These are phyloP conservation scores for Argyra leucocephala DNA, from an alignment of 2,888 invertebrate genomes.

Conservation along the genomic window DNA sequence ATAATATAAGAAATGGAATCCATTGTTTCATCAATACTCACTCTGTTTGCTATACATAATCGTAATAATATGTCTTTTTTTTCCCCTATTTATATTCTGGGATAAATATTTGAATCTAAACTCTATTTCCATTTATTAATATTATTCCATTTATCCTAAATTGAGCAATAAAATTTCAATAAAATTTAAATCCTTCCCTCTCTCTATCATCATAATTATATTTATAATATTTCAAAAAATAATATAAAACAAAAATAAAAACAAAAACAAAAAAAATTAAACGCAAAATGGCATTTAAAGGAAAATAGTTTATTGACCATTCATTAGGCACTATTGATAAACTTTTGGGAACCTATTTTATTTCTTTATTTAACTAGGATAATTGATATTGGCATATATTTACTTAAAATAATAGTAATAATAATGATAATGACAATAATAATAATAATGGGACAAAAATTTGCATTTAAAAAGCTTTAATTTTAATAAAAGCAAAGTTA, in stretches of 20 bases:
- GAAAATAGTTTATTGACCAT: slow-evolving; percentile 4
- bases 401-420: neutral
- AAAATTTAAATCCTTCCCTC: no score
- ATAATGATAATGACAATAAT: neutral
- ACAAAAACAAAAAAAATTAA: no score
- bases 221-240: no score
- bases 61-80: no score
- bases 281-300: neutral
- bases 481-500: no score
- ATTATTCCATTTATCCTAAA: neutral
- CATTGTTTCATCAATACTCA: no score
- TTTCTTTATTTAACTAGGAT: neutral
- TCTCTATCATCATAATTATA: neutral
- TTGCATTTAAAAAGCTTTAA: neutral
- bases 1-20: no score
- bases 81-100: neutral
- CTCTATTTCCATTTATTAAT: neutral
- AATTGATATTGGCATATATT: neutral
- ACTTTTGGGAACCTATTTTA: neutral
- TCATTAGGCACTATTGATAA: neutral
- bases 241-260: no score
- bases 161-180: slow-evolving; percentile 6
- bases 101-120: neutral
- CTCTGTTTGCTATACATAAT: no score
- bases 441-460: neutral